Base-by-base conservation (phyloP, 2,797 vertebrate species). In the Kryptolebias ocellatus region DNA sequence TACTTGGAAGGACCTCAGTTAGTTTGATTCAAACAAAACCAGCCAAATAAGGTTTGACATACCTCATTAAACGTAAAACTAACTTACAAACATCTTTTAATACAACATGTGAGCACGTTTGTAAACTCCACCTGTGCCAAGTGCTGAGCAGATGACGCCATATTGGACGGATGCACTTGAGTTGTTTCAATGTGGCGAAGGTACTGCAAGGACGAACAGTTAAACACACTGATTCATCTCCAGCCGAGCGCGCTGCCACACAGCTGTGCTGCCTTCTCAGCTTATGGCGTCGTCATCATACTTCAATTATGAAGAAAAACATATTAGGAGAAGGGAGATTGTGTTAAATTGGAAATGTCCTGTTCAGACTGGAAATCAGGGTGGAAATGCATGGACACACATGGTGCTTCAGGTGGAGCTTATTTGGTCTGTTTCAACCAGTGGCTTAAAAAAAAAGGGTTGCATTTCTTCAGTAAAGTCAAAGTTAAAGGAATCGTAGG, bases 161-260 rank as follows among this genome's bases (percentile, higher is more conserved):
- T 95, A 95, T 96, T 95, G 96, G 92, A 94, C 93, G 89, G 94
- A 93, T 94, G 90, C 95, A 95, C 94, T 96, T 92, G 92, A 96
- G 93, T 96, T 94, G 94, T 67, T 93, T 88, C 78, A 63, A 87
- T 53, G 94, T 85, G 80, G 83, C 47, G 86, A 93, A 95, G 95
- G 95, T 96, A 90, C 90, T 83, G 84, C 18, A 87, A 90, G 91
- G 88, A 92, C 89, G 87, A 91, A 91, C 86, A 72, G 89, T 91
- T 93, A 92, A 93, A 92, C 87, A 85, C 87, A 87, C 87, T 39
- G 86, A 88, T 86, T 84, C 85, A 80, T 87, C 88, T 92, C 87
- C 86, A 89, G 76, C 85, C 83, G 85, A 91, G 87, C 84, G 82
- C 67, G 77, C 78, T 78, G 83, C 53, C 83, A 72, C 81, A 76